Evolutionary conservation across 2,888 invertebrate genomes (phyloP).

Genomic region (Dinocampus coccinellae): DNA sequence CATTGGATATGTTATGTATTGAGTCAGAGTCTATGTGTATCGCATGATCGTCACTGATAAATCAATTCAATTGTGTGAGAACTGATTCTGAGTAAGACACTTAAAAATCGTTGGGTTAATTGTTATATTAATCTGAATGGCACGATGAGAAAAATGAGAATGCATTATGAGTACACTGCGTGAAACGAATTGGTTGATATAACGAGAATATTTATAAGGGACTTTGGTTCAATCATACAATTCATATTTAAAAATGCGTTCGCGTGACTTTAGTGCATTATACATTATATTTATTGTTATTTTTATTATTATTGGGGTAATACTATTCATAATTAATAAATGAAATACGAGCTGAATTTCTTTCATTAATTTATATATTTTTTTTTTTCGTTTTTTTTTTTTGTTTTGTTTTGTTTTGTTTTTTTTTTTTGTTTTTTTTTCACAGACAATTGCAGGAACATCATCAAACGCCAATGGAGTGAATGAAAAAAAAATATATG

Average conservation of each 20-base stretch:
- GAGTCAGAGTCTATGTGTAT: slow-evolving; percentile 10
- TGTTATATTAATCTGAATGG: neutral
- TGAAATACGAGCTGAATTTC: neutral
- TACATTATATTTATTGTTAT: slow-evolving; percentile 35
- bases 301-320: slow-evolving; percentile 41
- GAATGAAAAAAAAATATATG: slow-evolving; percentile 24
- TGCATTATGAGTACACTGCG: slow-evolving; percentile 12
- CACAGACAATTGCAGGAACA: neutral
- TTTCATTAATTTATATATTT: neutral
- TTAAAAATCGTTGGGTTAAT: neutral
- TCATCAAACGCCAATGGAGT: neutral
- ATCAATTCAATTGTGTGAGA: slow-evolving; percentile 23
- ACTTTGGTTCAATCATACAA: slow-evolving; percentile 16
- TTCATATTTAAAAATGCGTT: slow-evolving; percentile 38
- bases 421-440: too few relatives aligned
- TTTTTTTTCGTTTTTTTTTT: too few relatives aligned
- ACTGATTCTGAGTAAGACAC: slow-evolving; percentile 2
- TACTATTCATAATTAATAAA: neutral
- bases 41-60: slow-evolving; percentile 21
- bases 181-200: slow-evolving; percentile 37
- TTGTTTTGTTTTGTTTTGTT: too few relatives aligned
- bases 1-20: slow-evolving; percentile 20
- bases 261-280: slow-evolving; percentile 27
- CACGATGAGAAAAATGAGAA: neutral
- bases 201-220: slow-evolving; percentile 42